These are phyloP conservation scores for Orthonychiurus folsomi DNA, from an alignment of 2,888 invertebrate species.

Conservation along the genomic window DNA sequence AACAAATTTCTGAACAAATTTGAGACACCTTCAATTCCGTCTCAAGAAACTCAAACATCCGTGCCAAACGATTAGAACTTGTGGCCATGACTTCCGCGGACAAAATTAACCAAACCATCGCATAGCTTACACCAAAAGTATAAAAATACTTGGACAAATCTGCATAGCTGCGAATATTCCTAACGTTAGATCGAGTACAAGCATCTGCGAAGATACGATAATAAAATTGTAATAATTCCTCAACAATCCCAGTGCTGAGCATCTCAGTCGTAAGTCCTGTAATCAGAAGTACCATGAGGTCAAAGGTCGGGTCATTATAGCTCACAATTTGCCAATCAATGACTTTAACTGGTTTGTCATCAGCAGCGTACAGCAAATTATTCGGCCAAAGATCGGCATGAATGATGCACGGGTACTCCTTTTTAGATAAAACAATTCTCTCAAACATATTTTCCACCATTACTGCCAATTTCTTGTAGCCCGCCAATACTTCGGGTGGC, in stretches of 20 bases:
- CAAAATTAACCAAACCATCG: slow-evolving; percentile 27
- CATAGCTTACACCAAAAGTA: slow-evolving; percentile 28
- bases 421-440: slow-evolving; percentile 5
- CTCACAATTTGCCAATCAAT: slow-evolving; percentile 37
- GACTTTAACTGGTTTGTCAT: slow-evolving; percentile 20
- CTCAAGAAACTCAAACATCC: not conserved
- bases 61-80: not conserved
- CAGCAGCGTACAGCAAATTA: slow-evolving; percentile 25
- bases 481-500: slow-evolving; percentile 12
- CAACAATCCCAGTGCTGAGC: slow-evolving; percentile 18
- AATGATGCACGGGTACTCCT: slow-evolving; percentile 16
- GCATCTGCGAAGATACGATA: slow-evolving; percentile 16
- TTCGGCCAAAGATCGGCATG: slow-evolving; percentile 37
- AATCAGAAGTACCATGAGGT: slow-evolving; percentile 25
- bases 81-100: not conserved
- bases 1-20: too few relatives aligned
- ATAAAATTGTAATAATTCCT: slow-evolving; percentile 21
- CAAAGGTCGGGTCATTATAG: slow-evolving; percentile 22
- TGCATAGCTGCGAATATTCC: slow-evolving; percentile 12
- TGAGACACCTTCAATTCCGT: too few relatives aligned
- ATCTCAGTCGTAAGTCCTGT: slow-evolving; percentile 19
- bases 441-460: slow-evolving; percentile 12
- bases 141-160: slow-evolving; percentile 25
- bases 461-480: slow-evolving; percentile 16
- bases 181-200: slow-evolving; percentile 1